These are phyloP conservation scores for Austrofundulus limnaeus DNA, from an alignment of 2,113 vertebrate genomes.

Conservation along the genomic window DNA sequence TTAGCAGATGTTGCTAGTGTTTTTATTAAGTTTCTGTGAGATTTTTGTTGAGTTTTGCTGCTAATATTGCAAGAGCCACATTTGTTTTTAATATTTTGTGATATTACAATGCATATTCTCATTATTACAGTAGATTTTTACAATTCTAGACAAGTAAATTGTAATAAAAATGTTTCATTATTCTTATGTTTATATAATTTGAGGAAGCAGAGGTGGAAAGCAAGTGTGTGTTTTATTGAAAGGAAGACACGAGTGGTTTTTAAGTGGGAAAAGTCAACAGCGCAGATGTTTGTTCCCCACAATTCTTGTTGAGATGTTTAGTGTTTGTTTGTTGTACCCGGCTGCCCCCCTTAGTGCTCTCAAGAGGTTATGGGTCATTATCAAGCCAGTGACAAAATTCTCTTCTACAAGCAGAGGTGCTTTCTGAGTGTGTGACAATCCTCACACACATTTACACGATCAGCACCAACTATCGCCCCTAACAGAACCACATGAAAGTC, in stretches of 20 bases:
- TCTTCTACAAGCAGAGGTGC: conserved; percentile 45
- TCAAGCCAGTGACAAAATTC: conserved; percentile 65
- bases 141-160: no score
- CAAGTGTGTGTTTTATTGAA: conserved; percentile 6
- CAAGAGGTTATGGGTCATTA: conserved; percentile 72
- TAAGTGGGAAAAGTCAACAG: conserved; percentile 49
- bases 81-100: not conserved
- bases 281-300: conserved; percentile 46
- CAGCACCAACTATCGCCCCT: not conserved
- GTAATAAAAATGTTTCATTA: no score
- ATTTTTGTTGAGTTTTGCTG: not conserved
- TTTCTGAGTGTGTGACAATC: conserved; percentile 51
- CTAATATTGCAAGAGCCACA: not conserved
- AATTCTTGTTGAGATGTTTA: conserved; percentile 63
- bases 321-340: conserved; percentile 72
- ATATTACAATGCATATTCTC: no score
- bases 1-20: not conserved
- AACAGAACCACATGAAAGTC: not conserved
- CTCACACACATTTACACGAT: conserved; percentile 38
- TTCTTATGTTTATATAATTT: no score
- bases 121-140: no score
- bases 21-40: not conserved
- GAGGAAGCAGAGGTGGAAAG: not conserved
- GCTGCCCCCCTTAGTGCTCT: conserved; percentile 46
- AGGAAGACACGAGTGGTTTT: conserved; percentile 48